Evolutionary conservation across 2,797 vertebrate species (phyloP), one percentile per base, ranked within the genome.

Genomic region (Lepus townsendii): DNA sequence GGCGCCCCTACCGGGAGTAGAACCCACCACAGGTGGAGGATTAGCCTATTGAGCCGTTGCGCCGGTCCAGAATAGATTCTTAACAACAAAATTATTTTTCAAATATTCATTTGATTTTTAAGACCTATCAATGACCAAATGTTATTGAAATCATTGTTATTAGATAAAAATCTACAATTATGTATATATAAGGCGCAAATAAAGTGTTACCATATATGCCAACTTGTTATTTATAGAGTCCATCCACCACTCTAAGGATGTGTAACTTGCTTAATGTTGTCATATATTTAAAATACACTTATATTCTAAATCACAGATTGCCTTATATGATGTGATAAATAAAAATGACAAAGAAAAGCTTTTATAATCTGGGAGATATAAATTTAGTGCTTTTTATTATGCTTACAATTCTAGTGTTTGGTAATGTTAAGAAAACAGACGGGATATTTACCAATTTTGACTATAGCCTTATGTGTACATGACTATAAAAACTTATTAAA

Each of bases 311-410:
- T 93, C 68, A 71, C 42, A 91, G 60, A 78, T 95, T 95, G 7
- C 68, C 84, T 96, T 84, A 73, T 96, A 93, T 68, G 86, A 66
- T 50, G 38, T 78, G 54, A 83, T 86, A 83, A 6, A 62, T 77
- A 86, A 83, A 95, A 92, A 76, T 97, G 38, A 71, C 3, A 94
- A 95, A 91, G 92, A 82, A 60, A 95, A 90, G n/a, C 32, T 77
- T 72, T 95, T 93, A 92, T 89, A 47, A 90, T 94, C 50, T 42
- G n/a, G 95, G 17, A 76, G 42, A 76, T 94, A 54, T 84, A 96
- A 97, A 83, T 69, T 24, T 32, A 90, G 35, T 84, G 65, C 22
- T 66, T 83, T 47, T 88, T 92, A 77, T 32, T 95, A 60, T 30
- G 30, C 13, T 94, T 91, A 76, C 3, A 69, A 26, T 89, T 71